Evolutionary conservation across 2,797 vertebrate genomes (phyloP), one percentile per base, ranked within the genome.

Genomic region (Ceyx erithaca): DNA sequence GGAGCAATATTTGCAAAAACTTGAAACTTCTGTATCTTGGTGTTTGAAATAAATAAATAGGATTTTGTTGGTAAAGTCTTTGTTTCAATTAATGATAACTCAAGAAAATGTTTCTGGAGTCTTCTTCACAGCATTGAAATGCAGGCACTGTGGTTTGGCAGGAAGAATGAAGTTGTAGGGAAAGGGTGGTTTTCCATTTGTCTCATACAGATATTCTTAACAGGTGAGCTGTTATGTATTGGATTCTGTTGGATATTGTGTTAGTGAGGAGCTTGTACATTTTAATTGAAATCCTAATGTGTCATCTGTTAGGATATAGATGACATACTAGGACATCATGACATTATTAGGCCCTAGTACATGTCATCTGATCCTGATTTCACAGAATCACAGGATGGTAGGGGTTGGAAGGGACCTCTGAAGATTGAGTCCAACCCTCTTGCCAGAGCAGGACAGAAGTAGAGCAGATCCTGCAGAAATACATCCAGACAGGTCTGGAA

Each of bases 1-100:
- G 92, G 89, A 97, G 96, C 95, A 97, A 95, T 96, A 97, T 97
- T 97, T 97, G 94, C 97, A 93, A 96, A 96, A 97, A 97, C 97
- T 97, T 91, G 94, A 96, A 96, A 96, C 77, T 96, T 97, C 93
- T 98, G 96, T 97, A 96, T 97, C 96, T 97, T 83, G 82, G 94
- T 97, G 97, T 98, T 97, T 96, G 96, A 95, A 96, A 96, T 94
- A 96, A 97, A 97, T 97, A 97, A 97, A 96, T 95, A 97, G 95
- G 92, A 89, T 97, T 96, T 96, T 97, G 96, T 97, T 97, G 94
- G 82, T 90, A 45, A 68, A 88, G 83, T 82, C 87, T 94, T 92
- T 95, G 81, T 87, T 93, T 94, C 54, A 51, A 6, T 91, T 73
- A 46, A 83, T 78, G 7, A 7, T 58, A 40, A 31, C 51, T 78